These are phyloP conservation scores for Lucifuga dentata DNA, from an alignment of 2,113 vertebrate genomes.

Conservation along the genomic window DNA sequence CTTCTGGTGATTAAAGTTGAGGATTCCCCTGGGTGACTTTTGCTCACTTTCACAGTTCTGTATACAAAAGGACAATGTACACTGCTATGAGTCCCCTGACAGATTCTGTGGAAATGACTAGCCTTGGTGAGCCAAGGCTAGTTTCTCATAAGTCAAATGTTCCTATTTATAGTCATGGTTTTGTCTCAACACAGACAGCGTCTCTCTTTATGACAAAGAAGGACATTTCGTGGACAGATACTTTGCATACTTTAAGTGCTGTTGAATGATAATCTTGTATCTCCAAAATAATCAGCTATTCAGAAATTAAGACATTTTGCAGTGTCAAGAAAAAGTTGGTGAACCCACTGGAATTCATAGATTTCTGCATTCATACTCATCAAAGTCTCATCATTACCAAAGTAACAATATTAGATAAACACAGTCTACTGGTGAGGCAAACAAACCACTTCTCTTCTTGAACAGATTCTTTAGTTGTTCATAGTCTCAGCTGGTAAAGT, in stretches of 20 bases:
- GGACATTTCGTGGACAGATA: constrained; percentile 67
- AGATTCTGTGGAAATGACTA: constrained; percentile 44
- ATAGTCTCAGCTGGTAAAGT: too few relatives aligned
- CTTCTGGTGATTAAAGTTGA: constrained; percentile 25
- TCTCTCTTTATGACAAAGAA: constrained; percentile 65
- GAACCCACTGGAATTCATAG: too few relatives aligned
- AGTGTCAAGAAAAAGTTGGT: too few relatives aligned
- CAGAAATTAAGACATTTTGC: not conserved
- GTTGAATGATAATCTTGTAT: constrained; percentile 73
- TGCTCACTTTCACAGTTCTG: constrained; percentile 48
- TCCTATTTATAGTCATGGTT: constrained; percentile 68
- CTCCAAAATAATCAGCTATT: constrained; percentile 52
- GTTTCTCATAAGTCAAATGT: constrained; percentile 41
- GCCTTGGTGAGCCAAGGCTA: constrained; percentile 42
- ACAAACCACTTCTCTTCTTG: too few relatives aligned
- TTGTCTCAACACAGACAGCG: constrained; percentile 51
- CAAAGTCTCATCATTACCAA: too few relatives aligned
- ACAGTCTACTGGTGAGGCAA: too few relatives aligned
- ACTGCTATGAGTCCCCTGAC: constrained; percentile 36
- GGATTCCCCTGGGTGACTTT: constrained; percentile 38
- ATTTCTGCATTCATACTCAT: too few relatives aligned
- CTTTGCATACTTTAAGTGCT: constrained; percentile 64
- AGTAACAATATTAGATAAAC: too few relatives aligned
- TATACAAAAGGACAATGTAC: constrained; percentile 48
- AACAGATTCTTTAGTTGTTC: too few relatives aligned